Evolutionary conservation across 2,888 invertebrate genomes (phyloP).

Genomic region (Mamestra brassicae): DNA sequence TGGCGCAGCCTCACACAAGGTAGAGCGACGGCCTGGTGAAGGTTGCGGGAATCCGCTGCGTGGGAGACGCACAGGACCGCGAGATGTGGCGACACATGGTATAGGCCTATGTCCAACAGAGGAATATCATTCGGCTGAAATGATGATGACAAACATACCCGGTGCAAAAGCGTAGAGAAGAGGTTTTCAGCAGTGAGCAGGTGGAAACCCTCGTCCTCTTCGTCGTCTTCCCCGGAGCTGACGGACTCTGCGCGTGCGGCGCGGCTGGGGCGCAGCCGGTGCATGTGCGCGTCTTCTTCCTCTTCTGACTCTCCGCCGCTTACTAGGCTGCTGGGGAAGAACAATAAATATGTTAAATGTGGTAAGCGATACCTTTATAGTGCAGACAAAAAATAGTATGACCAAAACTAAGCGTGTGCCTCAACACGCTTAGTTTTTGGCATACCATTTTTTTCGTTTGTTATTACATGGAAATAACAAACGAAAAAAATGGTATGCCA

Average conservation of each 20-base stretch:
- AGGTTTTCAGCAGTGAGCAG: slow-evolving; percentile 97
- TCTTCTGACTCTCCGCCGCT: slow-evolving; percentile 94
- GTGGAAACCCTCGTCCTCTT: slow-evolving; percentile 97
- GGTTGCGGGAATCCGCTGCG: no score
- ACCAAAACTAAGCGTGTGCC: no score
- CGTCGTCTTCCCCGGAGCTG: slow-evolving; percentile 97
- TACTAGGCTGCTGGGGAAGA: slow-evolving; percentile 89
- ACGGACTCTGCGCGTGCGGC: slow-evolving; percentile 95
- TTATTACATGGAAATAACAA: no score
- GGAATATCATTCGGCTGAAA: neutral
- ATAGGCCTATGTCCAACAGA: no score
- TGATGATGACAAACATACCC: slow-evolving; percentile 81
- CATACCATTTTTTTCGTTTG: no score
- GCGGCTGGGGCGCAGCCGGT: slow-evolving; percentile 93
- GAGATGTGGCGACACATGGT: no score
- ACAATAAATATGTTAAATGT: slow-evolving; percentile 4
- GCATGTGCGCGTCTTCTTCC: slow-evolving; percentile 93
- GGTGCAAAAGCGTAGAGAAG: slow-evolving; percentile 96
- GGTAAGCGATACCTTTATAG: neutral
- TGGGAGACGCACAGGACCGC: no score
- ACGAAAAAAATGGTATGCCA: no score
- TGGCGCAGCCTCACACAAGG: no score
- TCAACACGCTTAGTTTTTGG: no score
- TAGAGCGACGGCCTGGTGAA: no score
- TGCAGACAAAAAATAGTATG: no score